These are phyloP conservation scores for Aproaerema taeniolella DNA, from an alignment of 2,888 invertebrate species.

Conservation along the genomic window DNA sequence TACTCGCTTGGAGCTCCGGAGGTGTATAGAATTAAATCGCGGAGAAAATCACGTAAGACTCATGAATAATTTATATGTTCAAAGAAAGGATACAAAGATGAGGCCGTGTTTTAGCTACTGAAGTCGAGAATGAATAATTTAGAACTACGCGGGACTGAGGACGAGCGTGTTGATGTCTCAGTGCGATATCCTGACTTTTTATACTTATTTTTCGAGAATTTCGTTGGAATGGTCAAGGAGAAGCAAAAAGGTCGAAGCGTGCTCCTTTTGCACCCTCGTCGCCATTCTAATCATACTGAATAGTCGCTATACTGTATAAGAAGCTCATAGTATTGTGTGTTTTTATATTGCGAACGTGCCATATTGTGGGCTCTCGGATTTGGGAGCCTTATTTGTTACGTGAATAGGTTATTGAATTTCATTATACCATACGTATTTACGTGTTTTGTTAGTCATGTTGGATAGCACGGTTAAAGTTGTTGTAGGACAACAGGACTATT, in stretches of 20 bases:
- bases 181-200: constrained; percentile 15
- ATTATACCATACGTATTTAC: too few species aligned
- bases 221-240: constrained; percentile 13
- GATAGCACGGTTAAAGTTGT: too few species aligned
- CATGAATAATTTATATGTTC: constrained; percentile 60
- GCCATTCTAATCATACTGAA: constrained; percentile 5
- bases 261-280: constrained; percentile 5
- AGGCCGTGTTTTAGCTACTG: constrained; percentile 50
- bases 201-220: constrained; percentile 11
- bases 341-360: too few species aligned
- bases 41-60: constrained; percentile 42
- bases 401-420: too few species aligned
- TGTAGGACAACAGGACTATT: too few species aligned
- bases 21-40: constrained; percentile 38
- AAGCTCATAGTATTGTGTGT: too few species aligned
- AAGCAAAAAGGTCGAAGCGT: constrained; percentile 10
- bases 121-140: constrained; percentile 58
- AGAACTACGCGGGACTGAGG: constrained; percentile 29
- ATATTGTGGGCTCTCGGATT: too few species aligned
- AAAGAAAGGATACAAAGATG: constrained; percentile 57
- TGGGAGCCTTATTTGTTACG: too few species aligned
- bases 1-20: neutral
- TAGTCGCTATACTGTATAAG: too few species aligned
- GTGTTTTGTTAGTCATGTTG: too few species aligned
- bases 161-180: constrained; percentile 23